Evolutionary conservation across 1,140 invertebrate species (phyloP).

Genomic region (Pomacea maculata): DNA sequence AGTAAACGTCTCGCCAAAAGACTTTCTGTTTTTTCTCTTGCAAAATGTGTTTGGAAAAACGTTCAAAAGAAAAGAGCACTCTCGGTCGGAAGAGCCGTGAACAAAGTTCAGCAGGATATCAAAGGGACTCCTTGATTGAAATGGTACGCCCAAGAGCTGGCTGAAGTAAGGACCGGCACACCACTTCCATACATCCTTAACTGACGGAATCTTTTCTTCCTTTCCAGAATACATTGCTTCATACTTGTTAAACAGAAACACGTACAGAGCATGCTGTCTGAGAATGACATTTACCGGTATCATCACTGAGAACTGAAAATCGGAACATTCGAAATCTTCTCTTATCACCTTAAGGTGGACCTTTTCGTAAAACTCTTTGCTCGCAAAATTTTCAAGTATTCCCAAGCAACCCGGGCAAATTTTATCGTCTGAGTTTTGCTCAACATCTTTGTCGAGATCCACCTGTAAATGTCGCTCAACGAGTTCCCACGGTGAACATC

Average conservation of each 20-base stretch:
- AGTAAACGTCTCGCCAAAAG: no score
- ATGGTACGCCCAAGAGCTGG: conserved; percentile 62
- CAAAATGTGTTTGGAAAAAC: no score
- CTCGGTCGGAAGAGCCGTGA: conserved; percentile 68
- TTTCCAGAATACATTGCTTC: conserved; percentile 17
- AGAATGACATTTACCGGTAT: conserved; percentile 51
- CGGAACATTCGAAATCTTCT: conserved; percentile 41
- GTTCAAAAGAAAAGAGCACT: conserved; percentile 70
- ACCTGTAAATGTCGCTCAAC: not conserved
- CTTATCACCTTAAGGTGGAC: conserved; percentile 37
- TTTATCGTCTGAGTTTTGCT: not conserved
- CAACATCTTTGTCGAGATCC: not conserved
- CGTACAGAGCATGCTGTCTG: conserved; percentile 48
- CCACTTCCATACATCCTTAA: conserved; percentile 78
- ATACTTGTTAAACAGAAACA: conserved; percentile 43
- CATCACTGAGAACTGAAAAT: conserved; percentile 50
- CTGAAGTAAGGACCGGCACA: conserved; percentile 67
- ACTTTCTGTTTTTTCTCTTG: no score
- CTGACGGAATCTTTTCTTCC: conserved; percentile 59
- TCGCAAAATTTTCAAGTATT: conserved; percentile 43
- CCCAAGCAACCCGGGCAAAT: conserved; percentile 46
- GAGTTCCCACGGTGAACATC: conserved; percentile 18
- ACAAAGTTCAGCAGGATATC: conserved; percentile 68
- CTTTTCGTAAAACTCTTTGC: conserved; percentile 39
- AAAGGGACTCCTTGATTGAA: conserved; percentile 68